phyloP scores from a whole-genome alignment of 2,888 invertebrate genomes.

The Podabrus alpinus region DNA sequence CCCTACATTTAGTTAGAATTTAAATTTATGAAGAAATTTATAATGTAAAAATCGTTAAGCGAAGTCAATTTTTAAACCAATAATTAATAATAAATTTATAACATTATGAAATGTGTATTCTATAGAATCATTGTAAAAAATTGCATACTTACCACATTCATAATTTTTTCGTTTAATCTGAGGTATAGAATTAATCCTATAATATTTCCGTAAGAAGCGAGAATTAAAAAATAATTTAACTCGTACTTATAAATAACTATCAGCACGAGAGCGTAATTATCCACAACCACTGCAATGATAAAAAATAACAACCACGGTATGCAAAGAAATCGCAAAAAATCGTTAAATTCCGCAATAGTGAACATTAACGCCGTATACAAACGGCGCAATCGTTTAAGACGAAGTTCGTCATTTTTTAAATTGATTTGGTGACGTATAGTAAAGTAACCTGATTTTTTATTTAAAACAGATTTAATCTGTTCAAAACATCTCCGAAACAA shows the following conservation, averaged over 20 bases:
- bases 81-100: too few relatives aligned
- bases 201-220: neutral
- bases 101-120: too few relatives aligned
- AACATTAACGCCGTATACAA: neutral
- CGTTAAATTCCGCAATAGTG: neutral
- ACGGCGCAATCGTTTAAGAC: neutral
- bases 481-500: neutral
- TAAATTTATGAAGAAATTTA: too few relatives aligned
- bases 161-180: neutral
- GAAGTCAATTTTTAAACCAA: too few relatives aligned
- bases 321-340: neutral
- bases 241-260: neutral
- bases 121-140: too few relatives aligned
- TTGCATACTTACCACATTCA: neutral
- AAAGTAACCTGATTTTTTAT: neutral
- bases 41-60: too few relatives aligned
- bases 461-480: neutral
- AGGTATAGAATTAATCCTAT: neutral
- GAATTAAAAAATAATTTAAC: neutral
- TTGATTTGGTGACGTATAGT: neutral
- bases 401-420: neutral
- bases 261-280: neutral
- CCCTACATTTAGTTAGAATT: too few relatives aligned
- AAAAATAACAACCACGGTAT: neutral
- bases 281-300: neutral